These are phyloP conservation scores for Bucco capensis DNA, from an alignment of 2,113 vertebrate species.

Conservation along the genomic window DNA sequence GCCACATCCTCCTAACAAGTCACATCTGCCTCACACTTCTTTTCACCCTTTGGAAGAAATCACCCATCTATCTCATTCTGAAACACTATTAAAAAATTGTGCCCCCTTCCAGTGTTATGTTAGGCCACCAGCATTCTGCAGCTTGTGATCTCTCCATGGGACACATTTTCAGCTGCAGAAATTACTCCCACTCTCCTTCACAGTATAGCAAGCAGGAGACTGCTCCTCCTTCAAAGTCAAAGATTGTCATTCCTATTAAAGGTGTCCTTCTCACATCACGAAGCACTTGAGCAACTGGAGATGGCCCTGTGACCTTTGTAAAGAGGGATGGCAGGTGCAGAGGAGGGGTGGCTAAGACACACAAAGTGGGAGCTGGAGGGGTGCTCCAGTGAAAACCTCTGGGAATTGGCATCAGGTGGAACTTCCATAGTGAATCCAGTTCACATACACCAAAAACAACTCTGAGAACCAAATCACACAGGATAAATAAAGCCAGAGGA, in stretches of 20 bases:
- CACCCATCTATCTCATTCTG: background rate
- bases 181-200: background rate
- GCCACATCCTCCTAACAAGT: background rate
- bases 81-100: background rate
- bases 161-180: background rate
- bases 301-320: background rate
- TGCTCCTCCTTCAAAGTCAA: background rate
- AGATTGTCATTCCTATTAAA: background rate
- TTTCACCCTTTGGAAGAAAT: background rate
- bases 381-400: background rate
- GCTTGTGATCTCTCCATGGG: background rate
- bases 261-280: rapidly evolving
- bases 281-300: background rate
- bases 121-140: background rate
- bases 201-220: background rate
- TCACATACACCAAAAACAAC: background rate
- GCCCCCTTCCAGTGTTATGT: rapidly evolving
- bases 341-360: background rate
- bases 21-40: background rate
- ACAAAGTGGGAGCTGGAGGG: background rate
- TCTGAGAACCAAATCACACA: background rate
- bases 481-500: background rate
- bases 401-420: background rate
- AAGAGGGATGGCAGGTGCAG: background rate
- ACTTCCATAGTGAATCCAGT: background rate